phyloP scores from a whole-genome alignment of 1,140 invertebrate species.

The Diachasmimorpha longicaudata region DNA sequence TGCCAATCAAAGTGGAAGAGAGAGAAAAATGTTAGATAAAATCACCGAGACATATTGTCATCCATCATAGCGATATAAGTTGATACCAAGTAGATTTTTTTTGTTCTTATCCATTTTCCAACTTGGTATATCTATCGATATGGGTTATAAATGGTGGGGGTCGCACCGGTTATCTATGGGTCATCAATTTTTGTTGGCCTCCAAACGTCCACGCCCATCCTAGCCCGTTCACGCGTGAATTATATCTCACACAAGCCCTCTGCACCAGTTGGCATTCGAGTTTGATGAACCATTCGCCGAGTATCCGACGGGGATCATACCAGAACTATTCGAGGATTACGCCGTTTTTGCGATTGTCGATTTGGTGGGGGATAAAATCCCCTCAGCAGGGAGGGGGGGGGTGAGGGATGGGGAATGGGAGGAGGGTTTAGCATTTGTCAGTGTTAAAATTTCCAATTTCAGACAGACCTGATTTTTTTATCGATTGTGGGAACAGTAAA shows the following conservation, averaged over 20 bases:
- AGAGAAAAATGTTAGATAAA: no score
- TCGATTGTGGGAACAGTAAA: no score
- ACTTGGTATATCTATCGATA: not conserved
- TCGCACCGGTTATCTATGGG: not conserved
- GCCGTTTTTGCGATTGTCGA: not conserved
- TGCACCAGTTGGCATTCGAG: conserved; percentile 20
- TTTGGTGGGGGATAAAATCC: not conserved
- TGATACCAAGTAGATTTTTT: no score
- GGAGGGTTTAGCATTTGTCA: no score
- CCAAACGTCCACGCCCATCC: conserved; percentile 5
- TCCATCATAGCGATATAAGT: no score
- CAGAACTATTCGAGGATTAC: not conserved
- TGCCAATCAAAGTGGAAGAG: no score
- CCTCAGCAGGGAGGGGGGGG: not conserved
- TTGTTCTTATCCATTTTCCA: no score
- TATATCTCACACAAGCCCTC: not conserved
- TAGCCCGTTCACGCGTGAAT: not conserved
- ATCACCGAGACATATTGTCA: no score
- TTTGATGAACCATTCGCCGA: conserved; percentile 25
- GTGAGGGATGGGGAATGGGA: no score
- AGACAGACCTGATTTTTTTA: no score
- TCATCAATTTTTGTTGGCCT: conserved; percentile 3
- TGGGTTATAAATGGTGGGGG: not conserved
- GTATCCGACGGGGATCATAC: not conserved
- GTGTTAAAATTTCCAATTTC: no score